Conservation (phyloP, 2,797 vertebrate species). For the Myripristis jacobus region DNA sequence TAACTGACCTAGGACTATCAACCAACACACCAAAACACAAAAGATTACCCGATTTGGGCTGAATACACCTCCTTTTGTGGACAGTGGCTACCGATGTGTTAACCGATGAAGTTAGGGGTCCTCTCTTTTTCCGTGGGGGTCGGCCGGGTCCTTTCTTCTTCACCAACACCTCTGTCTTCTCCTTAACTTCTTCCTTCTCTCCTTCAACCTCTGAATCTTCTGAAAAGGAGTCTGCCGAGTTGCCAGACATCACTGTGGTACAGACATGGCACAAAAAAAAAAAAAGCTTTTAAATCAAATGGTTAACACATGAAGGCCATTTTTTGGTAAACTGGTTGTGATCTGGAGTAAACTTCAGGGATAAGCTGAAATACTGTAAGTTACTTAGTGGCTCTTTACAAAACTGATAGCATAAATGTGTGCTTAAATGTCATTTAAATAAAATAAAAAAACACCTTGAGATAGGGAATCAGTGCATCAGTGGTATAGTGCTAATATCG, state of each 20-base stretch:
- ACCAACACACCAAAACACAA: not conserved
- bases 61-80: conserved; percentile 79
- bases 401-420: too few relatives aligned
- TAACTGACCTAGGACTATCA: not conserved
- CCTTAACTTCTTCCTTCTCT: conserved; percentile 74
- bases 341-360: too few relatives aligned
- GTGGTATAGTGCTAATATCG: too few relatives aligned
- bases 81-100: conserved; percentile 55
- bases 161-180: conserved; percentile 61
- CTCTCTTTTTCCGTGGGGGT: conserved; percentile 74
- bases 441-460: too few relatives aligned
- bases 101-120: conserved; percentile 41
- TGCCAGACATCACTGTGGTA: conserved; percentile 84
- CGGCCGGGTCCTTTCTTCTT: conserved; percentile 79
- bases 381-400: too few relatives aligned
- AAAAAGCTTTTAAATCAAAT: not conserved
- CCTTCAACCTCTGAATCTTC: conserved; percentile 80
- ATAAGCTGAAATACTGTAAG: too few relatives aligned
- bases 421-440: too few relatives aligned
- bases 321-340: not conserved
- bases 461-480: too few relatives aligned
- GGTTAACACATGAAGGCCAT: not conserved
- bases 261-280: not conserved
- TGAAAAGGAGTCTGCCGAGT: conserved; percentile 84
- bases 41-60: conserved; percentile 81